These are phyloP conservation scores for Listronotus oregonensis DNA, from an alignment of 1,140 invertebrate species.

Conservation along the genomic window DNA sequence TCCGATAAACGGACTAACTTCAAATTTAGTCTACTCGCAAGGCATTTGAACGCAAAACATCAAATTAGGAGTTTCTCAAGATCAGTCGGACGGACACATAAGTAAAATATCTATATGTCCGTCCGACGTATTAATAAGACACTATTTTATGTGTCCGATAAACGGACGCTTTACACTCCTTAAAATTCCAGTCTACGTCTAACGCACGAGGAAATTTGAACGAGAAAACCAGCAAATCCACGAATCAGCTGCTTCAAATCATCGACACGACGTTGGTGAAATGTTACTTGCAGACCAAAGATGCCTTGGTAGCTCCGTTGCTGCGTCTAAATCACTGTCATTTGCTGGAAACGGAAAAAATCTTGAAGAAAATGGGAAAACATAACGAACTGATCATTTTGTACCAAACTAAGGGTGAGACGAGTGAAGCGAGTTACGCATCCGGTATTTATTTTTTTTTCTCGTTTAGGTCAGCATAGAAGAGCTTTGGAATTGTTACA, in stretches of 20 bases:
- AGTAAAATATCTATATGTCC: too few species aligned
- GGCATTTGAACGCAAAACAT: conserved; percentile 13
- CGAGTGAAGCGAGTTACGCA: too few species aligned
- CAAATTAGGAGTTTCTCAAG: too few species aligned
- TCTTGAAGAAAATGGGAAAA: conserved; percentile 84
- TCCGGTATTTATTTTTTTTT: too few species aligned
- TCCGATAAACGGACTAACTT: too few species aligned
- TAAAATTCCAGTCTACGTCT: conserved; percentile 27
- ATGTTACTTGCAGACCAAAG: conserved; percentile 96
- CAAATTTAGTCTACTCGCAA: too few species aligned
- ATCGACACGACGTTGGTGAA: conserved; percentile 96
- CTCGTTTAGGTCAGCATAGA: conserved; percentile 70
- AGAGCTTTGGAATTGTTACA: conserved; percentile 24
- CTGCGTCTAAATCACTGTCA: conserved; percentile 94
- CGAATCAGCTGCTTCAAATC: conserved; percentile 79
- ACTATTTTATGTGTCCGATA: too few species aligned
- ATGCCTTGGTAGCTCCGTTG: conserved; percentile 88
- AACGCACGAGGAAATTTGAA: conserved; percentile 54
- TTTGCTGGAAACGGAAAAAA: conserved; percentile 90
- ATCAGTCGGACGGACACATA: too few species aligned
- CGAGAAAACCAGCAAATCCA: conserved; percentile 49
- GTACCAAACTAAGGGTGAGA: conserved; percentile 84
- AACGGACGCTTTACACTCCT: too few species aligned
- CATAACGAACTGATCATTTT: conserved; percentile 93
- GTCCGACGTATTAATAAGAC: too few species aligned